A percentile compares a stretch with the other conserved stretches of the same genome.
These are phyloP conservation scores for Dynastes hyllus DNA, from an alignment of 2,888 invertebrate species.

Conservation along the genomic window DNA sequence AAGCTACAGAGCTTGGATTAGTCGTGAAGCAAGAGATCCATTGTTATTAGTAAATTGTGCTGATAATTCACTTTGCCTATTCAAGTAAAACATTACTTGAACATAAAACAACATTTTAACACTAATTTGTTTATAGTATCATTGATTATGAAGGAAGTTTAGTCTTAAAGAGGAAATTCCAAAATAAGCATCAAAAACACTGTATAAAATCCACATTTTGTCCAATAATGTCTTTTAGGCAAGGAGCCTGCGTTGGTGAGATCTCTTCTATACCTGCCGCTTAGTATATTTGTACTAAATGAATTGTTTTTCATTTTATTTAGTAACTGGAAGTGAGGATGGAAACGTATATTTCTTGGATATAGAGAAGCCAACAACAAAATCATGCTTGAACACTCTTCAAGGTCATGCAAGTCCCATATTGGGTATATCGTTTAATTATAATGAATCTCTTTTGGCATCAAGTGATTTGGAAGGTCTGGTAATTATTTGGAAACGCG, in stretches of 20 bases:
- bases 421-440: conserved; percentile 88
- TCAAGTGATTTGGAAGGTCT: conserved; percentile 88
- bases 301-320: conserved; percentile 56
- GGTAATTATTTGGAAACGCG: conserved; percentile 83
- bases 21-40: conserved; percentile 79
- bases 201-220: conserved; percentile 86
- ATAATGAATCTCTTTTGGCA: conserved; percentile 89
- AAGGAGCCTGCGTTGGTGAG: conserved; percentile 84
- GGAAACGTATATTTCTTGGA: conserved; percentile 86
- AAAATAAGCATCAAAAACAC: conserved; percentile 76
- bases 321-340: conserved; percentile 86
- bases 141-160: conserved; percentile 80
- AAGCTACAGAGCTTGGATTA: conserved; percentile 88
- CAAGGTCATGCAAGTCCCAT: conserved; percentile 89
- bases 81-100: conserved; percentile 60
- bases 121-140: conserved; percentile 71
- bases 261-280: neutral
- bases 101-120: conserved; percentile 24
- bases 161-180: conserved; percentile 79
- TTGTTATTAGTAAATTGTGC: conserved; percentile 86
- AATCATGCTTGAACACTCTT: conserved; percentile 76
- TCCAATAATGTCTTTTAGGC: conserved; percentile 87
- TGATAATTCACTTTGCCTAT: conserved; percentile 83
- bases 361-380: conserved; percentile 76
- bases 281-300: conserved; percentile 19